Conservation (phyloP, 2,113 vertebrate genomes). For the Spheniscus mendiculus region DNA sequence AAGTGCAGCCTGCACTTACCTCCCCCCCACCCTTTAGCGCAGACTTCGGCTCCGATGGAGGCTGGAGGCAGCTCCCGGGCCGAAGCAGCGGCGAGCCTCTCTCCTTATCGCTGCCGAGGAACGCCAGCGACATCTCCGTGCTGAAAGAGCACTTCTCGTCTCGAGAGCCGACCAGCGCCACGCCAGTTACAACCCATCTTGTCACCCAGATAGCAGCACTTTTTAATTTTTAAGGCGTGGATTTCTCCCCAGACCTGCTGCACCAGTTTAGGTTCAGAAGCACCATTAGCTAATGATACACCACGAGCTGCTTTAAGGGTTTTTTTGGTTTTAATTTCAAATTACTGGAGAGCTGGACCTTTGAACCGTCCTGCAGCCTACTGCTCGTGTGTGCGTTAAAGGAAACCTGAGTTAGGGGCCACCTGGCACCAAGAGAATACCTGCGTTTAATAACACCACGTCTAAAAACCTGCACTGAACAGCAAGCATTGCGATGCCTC, state of each 20-base stretch:
- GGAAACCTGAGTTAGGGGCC: background rate
- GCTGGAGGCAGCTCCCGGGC: fast-evolving
- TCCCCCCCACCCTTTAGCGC: fast-evolving
- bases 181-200: background rate
- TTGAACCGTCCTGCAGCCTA: background rate
- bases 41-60: background rate
- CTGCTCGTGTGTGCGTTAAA: background rate
- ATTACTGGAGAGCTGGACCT: background rate
- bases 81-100: fast-evolving
- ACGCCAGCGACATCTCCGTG: fast-evolving
- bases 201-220: background rate
- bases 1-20: background rate
- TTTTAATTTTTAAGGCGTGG: background rate
- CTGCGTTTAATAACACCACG: background rate
- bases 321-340: background rate
- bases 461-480: background rate
- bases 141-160: fast-evolving
- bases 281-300: background rate
- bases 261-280: background rate
- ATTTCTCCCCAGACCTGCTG: slow-evolving; percentile 38
- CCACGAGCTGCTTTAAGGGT: background rate
- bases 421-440: background rate
- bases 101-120: background rate
- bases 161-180: background rate
- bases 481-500: background rate